Percentiles rank a stretch among this genome's conserved stretches.
These are phyloP conservation scores for Apus apus DNA, from an alignment of 2,113 vertebrate genomes.

Conservation along the genomic window DNA sequence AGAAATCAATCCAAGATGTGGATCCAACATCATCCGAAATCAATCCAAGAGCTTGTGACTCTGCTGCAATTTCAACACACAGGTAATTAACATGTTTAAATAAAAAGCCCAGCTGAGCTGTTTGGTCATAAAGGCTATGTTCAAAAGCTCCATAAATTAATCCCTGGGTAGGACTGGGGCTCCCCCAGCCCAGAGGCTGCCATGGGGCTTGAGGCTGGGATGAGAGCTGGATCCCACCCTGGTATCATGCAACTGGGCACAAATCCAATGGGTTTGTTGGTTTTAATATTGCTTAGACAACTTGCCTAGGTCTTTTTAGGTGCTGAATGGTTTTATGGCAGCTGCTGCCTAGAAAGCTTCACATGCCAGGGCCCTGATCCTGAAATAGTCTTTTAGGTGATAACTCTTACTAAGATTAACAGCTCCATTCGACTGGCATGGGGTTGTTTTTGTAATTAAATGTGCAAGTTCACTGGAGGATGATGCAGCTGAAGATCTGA, in stretches of 20 bases:
- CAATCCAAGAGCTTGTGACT: background rate
- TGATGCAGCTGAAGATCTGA: background rate
- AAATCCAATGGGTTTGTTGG: background rate
- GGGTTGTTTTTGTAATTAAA: background rate
- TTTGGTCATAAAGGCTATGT: background rate
- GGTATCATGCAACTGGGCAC: background rate
- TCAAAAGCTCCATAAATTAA: background rate
- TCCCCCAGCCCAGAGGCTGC: background rate
- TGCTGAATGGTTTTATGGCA: background rate
- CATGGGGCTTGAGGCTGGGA: background rate
- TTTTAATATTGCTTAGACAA: background rate
- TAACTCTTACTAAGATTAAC: background rate
- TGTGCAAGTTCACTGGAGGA: background rate
- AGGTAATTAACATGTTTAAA: background rate
- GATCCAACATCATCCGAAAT: background rate
- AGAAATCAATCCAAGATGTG: background rate
- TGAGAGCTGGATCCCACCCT: background rate
- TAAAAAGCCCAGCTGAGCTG: background rate
- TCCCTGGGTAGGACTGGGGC: background rate
- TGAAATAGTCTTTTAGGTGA: background rate
- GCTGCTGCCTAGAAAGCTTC: background rate
- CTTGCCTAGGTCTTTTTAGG: background rate
- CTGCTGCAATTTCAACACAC: background rate
- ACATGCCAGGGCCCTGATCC: background rate
- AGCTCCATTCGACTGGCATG: background rate